Evolutionary conservation across 2,888 invertebrate species (phyloP), one percentile per base, ranked within the genome.

Genomic region (Lampropteryx suffumata): DNA sequence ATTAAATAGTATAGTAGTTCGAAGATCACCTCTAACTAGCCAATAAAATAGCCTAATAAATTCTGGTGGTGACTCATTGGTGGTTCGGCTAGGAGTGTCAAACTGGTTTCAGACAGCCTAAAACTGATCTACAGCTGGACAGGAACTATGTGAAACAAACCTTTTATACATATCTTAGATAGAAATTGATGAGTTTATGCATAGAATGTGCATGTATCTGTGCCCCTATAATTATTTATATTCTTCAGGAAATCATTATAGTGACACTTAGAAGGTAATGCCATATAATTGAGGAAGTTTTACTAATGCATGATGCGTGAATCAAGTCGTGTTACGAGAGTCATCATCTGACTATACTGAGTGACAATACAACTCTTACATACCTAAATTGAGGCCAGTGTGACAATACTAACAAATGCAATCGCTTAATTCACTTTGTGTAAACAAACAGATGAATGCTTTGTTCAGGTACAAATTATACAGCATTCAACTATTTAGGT

Each of bases 91-190:
- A 45, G 53, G 53, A 48, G 55, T 55, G 55, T 32, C 55, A 50
- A 50, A 55, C 55, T 28, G 55, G 55, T 55, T 55, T 47, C 11
- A 50, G 29, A 28, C 26, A 45, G 29, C 26, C 36, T 39, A 46
- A 28, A 27, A 26, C 24, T 30, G 26, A 43, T 53, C 41, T 49
- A 55, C 42, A 51, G 37, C n/a, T 46, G 41, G 37, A 41, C 46
- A 44, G 42, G 44, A 43, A 47, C 24, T 50, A 29, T 33, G 43
- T 28, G 26, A 43, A 43, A 44, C 39, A 14, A 24, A 5, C 21
- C 24, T 24, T 24, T 7, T n/a, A n/a, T n/a, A n/a, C n/a, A n/a
- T n/a, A n/a, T n/a, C n/a, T n/a, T n/a, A n/a, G n/a, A n/a, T n/a
- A n/a, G n/a, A n/a, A n/a, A n/a, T n/a, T n/a, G 17, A 3, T 17